Evolutionary conservation across 2,888 invertebrate species (phyloP).

Genomic region (Cosmia pyralina): DNA sequence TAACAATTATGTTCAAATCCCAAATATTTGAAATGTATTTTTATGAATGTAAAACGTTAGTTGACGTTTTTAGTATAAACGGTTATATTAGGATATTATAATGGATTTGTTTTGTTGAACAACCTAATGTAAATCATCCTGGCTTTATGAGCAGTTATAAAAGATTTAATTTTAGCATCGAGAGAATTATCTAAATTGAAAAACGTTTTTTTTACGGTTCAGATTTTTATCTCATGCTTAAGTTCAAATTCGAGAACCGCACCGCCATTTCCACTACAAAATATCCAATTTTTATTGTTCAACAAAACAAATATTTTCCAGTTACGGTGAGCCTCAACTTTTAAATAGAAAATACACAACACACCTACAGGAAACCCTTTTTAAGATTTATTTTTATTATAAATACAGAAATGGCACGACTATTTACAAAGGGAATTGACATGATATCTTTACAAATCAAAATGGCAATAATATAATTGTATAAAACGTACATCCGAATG

Average conservation of each 20-base stretch:
- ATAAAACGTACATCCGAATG: constrained; percentile 65
- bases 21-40: constrained; percentile 75
- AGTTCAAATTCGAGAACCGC: background rate
- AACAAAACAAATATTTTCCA: constrained; percentile 39
- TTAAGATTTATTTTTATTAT: constrained; percentile 66
- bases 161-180: background rate
- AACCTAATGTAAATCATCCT: background rate
- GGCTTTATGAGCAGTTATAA: background rate
- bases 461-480: constrained; percentile 68
- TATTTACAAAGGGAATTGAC: constrained; percentile 89
- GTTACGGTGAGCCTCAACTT: constrained; percentile 74
- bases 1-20: constrained; percentile 79
- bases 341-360: constrained; percentile 77
- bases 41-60: constrained; percentile 62
- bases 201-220: background rate
- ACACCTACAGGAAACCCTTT: constrained; percentile 77
- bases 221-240: background rate
- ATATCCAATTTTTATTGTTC: background rate
- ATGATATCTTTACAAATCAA: constrained; percentile 79
- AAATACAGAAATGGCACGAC: constrained; percentile 87
- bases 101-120: constrained; percentile 46
- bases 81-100: constrained; percentile 62
- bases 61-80: constrained; percentile 62
- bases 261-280: background rate
- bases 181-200: background rate